Evolutionary conservation across 2,113 vertebrate genomes (phyloP), one percentile per base, ranked within the genome.

Genomic region (Sorex fumeus): DNA sequence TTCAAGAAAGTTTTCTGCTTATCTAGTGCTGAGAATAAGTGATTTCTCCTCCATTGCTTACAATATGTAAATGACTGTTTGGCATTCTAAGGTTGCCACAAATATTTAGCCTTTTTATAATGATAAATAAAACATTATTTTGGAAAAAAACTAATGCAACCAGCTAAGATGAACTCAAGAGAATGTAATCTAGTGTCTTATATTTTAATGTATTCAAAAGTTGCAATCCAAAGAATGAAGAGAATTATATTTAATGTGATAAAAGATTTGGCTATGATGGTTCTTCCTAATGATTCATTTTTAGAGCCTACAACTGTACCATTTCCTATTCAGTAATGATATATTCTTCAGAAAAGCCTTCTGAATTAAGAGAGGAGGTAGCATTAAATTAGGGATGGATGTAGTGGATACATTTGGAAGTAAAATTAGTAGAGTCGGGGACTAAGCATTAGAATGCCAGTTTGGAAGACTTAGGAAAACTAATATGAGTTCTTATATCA

Each of bases 171-270:
- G 66, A 18, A 19, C 36, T 57, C 1, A 28, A 16, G 30, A 85
- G 45, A 92, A 23, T 60, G 23, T 1, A 74, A 2, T 47, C 23
- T 28, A 47, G 75, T 77, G 32, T 53, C 18, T 57, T 78, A 71
- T 5, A 80, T 62, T 93, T 91, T 80, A 67, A 30, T 81, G 21
- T 62, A 87, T 66, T 89, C 23, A 75, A 83, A 15, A 64, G 11
- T 60, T 91, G 45, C 87, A 88, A 34, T 80, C n/a, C 83, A 86
- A 93, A 71, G 43, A 71, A 25, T 64, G 25, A 78, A n/a, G 69
- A n/a, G 3, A 87, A n/a, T 94, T 90, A 50, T 57, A 66, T 27
- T 95, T 79, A 88, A 53, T 81, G 8, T 81, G 84, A 85, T 50
- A 92, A 88, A 91, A 66, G 30, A 86, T 88, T 80, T 53, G 84